Evolutionary conservation across 1,140 invertebrate species (phyloP).

Genomic region (Lepidurus apus): DNA sequence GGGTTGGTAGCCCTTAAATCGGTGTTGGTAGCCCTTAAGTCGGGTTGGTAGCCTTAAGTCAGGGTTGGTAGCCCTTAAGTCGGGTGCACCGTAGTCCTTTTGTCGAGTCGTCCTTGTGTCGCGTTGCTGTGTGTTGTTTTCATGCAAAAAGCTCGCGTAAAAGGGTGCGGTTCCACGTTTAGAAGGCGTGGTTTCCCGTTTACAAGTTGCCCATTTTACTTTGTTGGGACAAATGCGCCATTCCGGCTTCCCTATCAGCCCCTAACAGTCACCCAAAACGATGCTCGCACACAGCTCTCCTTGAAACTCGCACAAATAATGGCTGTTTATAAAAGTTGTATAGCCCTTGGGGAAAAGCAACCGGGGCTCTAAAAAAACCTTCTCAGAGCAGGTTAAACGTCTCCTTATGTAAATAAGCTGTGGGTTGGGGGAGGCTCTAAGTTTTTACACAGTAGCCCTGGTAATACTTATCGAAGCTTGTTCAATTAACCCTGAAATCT

Average conservation of each 20-base stretch:
- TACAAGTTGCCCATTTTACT: conserved; percentile 15
- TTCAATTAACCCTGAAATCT: not conserved
- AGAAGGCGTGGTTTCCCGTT: conserved; percentile 8
- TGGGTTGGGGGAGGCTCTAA: not conserved
- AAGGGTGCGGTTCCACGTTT: not conserved
- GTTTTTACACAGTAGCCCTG: too few species aligned
- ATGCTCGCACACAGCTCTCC: conserved; percentile 7
- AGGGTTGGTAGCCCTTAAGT: too few species aligned
- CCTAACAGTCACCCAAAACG: conserved; percentile 18
- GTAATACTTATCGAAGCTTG: not conserved
- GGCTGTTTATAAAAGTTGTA: conserved; percentile 14
- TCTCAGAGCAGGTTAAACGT: not conserved
- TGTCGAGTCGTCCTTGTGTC: too few species aligned
- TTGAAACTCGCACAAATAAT: conserved; percentile 19
- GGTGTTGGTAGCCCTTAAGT: too few species aligned
- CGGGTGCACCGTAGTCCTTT: too few species aligned
- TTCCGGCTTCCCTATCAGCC: not conserved
- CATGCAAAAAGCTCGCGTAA: not conserved
- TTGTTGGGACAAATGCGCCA: conserved; percentile 6
- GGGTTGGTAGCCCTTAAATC: too few species aligned
- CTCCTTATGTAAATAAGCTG: conserved; percentile 7
- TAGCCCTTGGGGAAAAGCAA: not conserved
- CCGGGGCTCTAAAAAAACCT: not conserved
- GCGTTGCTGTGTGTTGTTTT: too few species aligned
- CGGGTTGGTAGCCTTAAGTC: too few species aligned